phyloP scores from a whole-genome alignment of 2,888 invertebrate species.

The Caenorhabditis drosophilae region DNA sequence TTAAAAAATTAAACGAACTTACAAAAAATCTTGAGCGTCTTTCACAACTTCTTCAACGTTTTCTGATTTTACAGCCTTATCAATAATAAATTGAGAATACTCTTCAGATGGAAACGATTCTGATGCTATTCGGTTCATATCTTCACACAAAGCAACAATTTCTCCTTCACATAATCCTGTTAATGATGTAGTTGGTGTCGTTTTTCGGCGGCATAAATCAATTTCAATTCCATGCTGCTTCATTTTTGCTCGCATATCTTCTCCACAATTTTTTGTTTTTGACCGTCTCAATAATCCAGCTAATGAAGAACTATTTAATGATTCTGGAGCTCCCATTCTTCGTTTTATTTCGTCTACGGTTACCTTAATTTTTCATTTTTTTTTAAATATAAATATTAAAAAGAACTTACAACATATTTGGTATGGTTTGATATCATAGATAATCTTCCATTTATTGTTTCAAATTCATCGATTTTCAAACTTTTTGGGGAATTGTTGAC shows the following conservation, averaged over 20 bases:
- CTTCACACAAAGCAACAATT: neutral
- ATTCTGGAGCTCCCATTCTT: conserved; percentile 1
- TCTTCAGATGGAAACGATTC: neutral
- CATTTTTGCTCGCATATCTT: conserved; percentile 3
- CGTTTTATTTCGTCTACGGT: neutral
- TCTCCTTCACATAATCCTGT: conserved; percentile 2
- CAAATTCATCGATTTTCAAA: neutral
- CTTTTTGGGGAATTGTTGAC: too few relatives aligned
- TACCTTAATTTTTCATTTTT: neutral
- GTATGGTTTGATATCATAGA: neutral
- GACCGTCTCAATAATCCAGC: conserved; percentile 1
- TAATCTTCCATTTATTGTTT: neutral
- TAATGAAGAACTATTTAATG: conserved; percentile 1
- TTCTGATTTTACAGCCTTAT: neutral
- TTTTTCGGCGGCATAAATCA: neutral
- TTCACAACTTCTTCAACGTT: neutral
- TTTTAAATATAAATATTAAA: neutral
- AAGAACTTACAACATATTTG: neutral
- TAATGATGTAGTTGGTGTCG: neutral
- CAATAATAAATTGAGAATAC: neutral
- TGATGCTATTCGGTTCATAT: neutral
- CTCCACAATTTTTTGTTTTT: conserved; percentile 4
- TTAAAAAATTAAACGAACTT: neutral
- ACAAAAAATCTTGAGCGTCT: conserved; percentile 3
- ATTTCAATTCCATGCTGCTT: conserved; percentile 4